Conservation (phyloP, 1,140 invertebrate genomes). For the Helicoverpa zea region DNA sequence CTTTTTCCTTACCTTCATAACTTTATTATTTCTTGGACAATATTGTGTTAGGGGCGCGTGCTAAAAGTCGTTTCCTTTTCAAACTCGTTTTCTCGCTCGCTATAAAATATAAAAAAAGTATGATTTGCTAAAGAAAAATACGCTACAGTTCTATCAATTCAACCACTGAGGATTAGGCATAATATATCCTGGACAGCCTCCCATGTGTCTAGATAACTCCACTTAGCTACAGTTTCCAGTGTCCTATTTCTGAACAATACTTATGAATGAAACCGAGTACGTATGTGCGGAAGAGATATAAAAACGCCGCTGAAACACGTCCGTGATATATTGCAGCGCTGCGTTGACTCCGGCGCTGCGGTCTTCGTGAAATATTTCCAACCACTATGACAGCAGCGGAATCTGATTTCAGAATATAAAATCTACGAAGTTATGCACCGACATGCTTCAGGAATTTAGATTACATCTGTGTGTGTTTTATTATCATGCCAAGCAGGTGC, state of each 20-base stretch:
- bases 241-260: conserved; percentile 5
- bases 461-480: background rate
- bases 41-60: conserved; percentile 11
- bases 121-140: too few species aligned
- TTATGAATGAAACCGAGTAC: background rate
- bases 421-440: background rate
- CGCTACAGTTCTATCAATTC: too few species aligned
- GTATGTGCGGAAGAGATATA: conserved; percentile 19
- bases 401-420: background rate
- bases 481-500: too few species aligned
- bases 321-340: conserved; percentile 29
- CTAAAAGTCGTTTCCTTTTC: background rate
- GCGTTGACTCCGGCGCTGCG: background rate
- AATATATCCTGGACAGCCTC: background rate
- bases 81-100: background rate
- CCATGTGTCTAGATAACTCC: background rate
- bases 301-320: conserved; percentile 31
- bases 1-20: conserved; percentile 20
- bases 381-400: conserved; percentile 5
- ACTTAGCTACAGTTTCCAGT: background rate
- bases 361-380: background rate
- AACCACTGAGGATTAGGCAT: background rate
- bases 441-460: background rate
- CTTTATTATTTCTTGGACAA: conserved; percentile 26
- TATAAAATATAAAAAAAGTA: too few species aligned